Base-by-base conservation (phyloP, 2,888 invertebrate genomes). In the Apantesis nais region DNA sequence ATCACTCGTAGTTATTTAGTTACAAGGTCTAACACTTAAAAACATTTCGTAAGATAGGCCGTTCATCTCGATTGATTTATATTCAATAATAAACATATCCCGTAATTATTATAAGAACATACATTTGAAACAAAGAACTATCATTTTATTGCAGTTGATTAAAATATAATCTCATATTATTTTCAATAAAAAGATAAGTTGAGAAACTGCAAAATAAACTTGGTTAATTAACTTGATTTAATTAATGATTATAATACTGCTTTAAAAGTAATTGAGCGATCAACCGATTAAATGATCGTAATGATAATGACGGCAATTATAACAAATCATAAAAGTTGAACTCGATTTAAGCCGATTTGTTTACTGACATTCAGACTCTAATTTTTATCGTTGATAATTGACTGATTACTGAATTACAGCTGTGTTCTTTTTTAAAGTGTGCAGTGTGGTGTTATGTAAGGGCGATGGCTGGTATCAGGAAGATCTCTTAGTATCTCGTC, bases 401-500 rank as follows among this genome's bases (percentile, higher is more conserved):
- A 61, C 34, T 48, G 76, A 77, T 77, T 72, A 34, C 68, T 29
- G 61, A 34, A 66, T 74, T 55, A 65, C 67, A 37, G 63, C 60
- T 68, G 62, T 75, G 52, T 74, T 74, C 2, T 74, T 70, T 29
- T 68, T 66, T n/a, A n/a, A 55, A 74, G 70, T 71, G 58, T 67
- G 67, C 55, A 76, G 67, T 70, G 52, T 61, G 65, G 66, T 70
- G 68, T 83, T 76, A 79, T 74, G 75, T 76, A 83, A 82, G 37
- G 48, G 52, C 71, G 78, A 75, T 74, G 67, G 62, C 34, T 25
- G 81, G 79, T 85, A 84, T 76, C 75, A 72, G 78, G 80, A 78
- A 79, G 78, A 81, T 81, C 78, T 71, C n/a, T 48, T 76, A 66
- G 19, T 82, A 83, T 83, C 83, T 78, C 34, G 66, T 68, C 71